These are phyloP conservation scores for Drosophila anomelani DNA, from an alignment of 2,888 invertebrate genomes.

Conservation along the genomic window DNA sequence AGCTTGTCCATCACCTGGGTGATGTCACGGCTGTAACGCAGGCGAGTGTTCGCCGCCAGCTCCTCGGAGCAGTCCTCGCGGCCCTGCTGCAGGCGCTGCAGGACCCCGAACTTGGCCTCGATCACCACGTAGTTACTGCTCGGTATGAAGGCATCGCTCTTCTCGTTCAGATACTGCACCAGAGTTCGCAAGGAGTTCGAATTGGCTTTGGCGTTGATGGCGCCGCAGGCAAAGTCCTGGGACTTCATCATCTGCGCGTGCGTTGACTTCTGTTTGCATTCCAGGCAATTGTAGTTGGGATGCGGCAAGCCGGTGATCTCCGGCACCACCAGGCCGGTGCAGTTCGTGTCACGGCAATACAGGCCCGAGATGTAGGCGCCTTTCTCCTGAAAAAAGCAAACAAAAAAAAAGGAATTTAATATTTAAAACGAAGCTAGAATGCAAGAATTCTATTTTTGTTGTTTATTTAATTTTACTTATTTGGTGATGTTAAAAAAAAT, in stretches of 20 bases:
- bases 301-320: conserved; percentile 86
- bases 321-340: conserved; percentile 85
- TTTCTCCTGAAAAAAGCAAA: conserved; percentile 74
- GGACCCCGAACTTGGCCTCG: conserved; percentile 82
- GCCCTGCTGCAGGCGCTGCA: conserved; percentile 74
- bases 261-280: conserved; percentile 85
- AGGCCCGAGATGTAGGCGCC: conserved; percentile 82
- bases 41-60: conserved; percentile 73
- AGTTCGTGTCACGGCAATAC: conserved; percentile 85
- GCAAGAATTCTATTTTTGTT: too few relatives aligned
- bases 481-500: fast-evolving
- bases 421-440: neutral
- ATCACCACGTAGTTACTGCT: conserved; percentile 82
- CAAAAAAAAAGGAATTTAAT: neutral
- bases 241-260: conserved; percentile 82
- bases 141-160: conserved; percentile 82
- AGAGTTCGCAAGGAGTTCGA: conserved; percentile 78
- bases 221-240: conserved; percentile 82
- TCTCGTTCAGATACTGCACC: conserved; percentile 82
- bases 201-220: conserved; percentile 83
- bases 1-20: conserved; percentile 82
- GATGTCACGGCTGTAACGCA: conserved; percentile 82
- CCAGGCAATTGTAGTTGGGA: conserved; percentile 88
- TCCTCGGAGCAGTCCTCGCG: conserved; percentile 78
- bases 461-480: neutral